Base-by-base conservation (phyloP, 1,140 invertebrate species). In the Drosophila jambulina region DNA sequence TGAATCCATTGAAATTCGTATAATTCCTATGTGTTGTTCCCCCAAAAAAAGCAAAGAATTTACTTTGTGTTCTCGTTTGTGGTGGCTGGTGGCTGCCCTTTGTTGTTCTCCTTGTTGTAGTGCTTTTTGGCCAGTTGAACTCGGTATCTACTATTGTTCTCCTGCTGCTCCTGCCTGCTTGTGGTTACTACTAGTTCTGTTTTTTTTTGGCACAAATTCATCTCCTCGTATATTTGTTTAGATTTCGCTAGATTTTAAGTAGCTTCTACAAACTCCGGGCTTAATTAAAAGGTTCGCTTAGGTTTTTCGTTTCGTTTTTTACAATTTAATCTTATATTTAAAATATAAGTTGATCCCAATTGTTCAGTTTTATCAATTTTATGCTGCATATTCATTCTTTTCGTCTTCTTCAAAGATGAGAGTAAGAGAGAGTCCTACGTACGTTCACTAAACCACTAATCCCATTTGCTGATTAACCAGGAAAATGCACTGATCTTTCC, bases 311-410 rank as follows among this genome's bases (percentile, higher is more conserved):
- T 56, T 56, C 53, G 21, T 38, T 54, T 54, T 54, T 75, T 80
- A 80, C 77, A 86, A 90, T 86, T 87, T 91, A 90, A 83, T 90
- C 80, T 91, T 92, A 92, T 92, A 92, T 92, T 91, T 92, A 75
- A 85, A 91, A 91, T 92, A 92, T 91, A 92, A 92, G 91, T 92
- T 92, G 91, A 92, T 92, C 91, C 91, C 91, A 92, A 92, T 92
- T 92, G 91, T 92, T 92, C 91, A 92, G 91, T 92, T 91, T 92
- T 91, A 91, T 91, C 85, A 86, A 91, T 86, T 81, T 91, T 67
- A 87, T 78, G 74, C 65, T 90, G 79, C 85, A 87, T 79, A 76
- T 82, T 88, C 77, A 87, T 78, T 91, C 72, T 91, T 82, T 83
- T 78, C 75, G 82, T 80, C 78, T 60, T 70, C 78, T 48, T 76